Percentiles rank a stretch among this genome's conserved stretches.
These are phyloP conservation scores for Pasiphila rectangulata DNA, from an alignment of 2,888 invertebrate species.

Conservation along the genomic window DNA sequence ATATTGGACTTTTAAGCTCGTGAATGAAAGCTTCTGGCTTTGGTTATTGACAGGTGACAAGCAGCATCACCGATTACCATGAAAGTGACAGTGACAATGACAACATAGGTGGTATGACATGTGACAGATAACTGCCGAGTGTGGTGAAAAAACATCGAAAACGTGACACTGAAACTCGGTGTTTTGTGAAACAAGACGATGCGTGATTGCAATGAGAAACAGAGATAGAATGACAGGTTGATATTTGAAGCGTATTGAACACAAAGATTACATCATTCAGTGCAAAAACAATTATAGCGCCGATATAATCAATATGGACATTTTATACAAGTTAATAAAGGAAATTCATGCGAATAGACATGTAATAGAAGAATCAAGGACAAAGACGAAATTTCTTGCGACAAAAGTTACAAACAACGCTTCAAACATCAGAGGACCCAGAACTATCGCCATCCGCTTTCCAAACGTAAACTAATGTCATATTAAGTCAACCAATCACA, in stretches of 20 bases:
- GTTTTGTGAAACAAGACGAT: slow-evolving; percentile 18
- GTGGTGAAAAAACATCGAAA: slow-evolving; percentile 10
- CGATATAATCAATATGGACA: not conserved
- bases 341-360: slow-evolving; percentile 1
- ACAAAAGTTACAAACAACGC: slow-evolving; percentile 15
- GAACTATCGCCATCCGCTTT: not conserved
- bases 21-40: slow-evolving; percentile 74
- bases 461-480: not conserved
- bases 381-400: not conserved
- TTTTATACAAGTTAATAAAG: not conserved
- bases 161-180: slow-evolving; percentile 11
- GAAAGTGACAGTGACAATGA: slow-evolving; percentile 14
- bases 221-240: slow-evolving; percentile 26
- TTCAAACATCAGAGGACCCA: slow-evolving; percentile 25
- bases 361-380: not conserved
- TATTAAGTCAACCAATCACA: not conserved
- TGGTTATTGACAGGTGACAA: slow-evolving; percentile 33
- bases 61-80: slow-evolving; percentile 32
- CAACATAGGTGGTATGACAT: slow-evolving; percentile 5
- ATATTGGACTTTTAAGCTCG: slow-evolving; percentile 70
- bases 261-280: slow-evolving; percentile 1
- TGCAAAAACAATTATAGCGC: not conserved
- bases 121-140: slow-evolving; percentile 10
- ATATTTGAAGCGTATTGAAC: slow-evolving; percentile 31
- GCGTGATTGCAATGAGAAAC: slow-evolving; percentile 30